Evolutionary conservation across 1,140 invertebrate species (phyloP).

Genomic region (Ruditapes philippinarum): DNA sequence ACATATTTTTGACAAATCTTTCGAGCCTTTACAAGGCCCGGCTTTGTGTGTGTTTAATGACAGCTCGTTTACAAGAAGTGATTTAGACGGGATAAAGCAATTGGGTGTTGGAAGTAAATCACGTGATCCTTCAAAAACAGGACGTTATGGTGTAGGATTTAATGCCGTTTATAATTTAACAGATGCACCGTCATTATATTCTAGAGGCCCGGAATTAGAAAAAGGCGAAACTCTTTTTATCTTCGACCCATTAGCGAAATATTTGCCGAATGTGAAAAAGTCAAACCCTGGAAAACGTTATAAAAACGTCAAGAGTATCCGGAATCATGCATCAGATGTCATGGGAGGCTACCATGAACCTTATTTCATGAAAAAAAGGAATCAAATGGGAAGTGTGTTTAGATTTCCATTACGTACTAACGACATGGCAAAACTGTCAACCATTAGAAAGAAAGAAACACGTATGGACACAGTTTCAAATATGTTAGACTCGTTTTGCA

Average conservation of each 20-base stretch:
- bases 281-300: slow-evolving; percentile 76
- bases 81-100: slow-evolving; percentile 80
- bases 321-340: neutral
- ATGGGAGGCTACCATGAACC: slow-evolving; percentile 22
- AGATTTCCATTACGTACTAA: slow-evolving; percentile 76
- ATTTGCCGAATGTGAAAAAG: slow-evolving; percentile 68
- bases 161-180: slow-evolving; percentile 85
- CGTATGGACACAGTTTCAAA: slow-evolving; percentile 53
- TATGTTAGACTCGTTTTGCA: slow-evolving; percentile 74
- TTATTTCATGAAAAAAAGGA: slow-evolving; percentile 44
- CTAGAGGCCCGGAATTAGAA: slow-evolving; percentile 51
- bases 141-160: slow-evolving; percentile 84
- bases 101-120: slow-evolving; percentile 79
- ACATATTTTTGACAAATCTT: slow-evolving; percentile 71
- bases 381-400: slow-evolving; percentile 74
- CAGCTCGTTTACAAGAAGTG: slow-evolving; percentile 77
- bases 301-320: slow-evolving; percentile 41
- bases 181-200: slow-evolving; percentile 82
- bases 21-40: slow-evolving; percentile 80
- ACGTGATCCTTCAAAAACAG: slow-evolving; percentile 75
- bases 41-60: slow-evolving; percentile 83
- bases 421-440: slow-evolving; percentile 72
- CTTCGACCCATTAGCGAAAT: slow-evolving; percentile 81
- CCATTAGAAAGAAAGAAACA: slow-evolving; percentile 69
- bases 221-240: slow-evolving; percentile 75